Conservation (phyloP, 2,797 vertebrate genomes). For the Microcaecilia unicolor region DNA sequence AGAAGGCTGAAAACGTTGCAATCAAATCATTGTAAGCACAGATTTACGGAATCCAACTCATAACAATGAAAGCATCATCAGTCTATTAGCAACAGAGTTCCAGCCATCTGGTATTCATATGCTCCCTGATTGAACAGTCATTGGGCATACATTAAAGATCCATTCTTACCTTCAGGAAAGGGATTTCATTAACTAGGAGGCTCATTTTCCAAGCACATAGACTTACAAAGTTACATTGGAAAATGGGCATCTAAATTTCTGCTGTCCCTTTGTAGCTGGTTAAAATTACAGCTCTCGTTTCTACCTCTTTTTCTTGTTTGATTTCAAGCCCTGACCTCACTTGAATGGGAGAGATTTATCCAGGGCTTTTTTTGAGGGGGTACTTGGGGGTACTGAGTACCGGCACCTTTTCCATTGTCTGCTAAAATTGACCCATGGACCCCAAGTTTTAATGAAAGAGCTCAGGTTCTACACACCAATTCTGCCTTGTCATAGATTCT, state of each 20-base stretch:
- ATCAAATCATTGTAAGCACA: conserved; percentile 42
- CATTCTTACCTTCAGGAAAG: conserved; percentile 46
- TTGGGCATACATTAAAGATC: conserved; percentile 43
- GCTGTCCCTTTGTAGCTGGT: conserved; percentile 27
- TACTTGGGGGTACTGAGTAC: too few relatives aligned
- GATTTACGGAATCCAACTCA: conserved; percentile 47
- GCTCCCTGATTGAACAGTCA: conserved; percentile 30
- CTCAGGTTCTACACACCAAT: too few relatives aligned
- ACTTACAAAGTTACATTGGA: too few relatives aligned
- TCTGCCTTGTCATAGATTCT: too few relatives aligned
- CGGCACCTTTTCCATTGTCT: too few relatives aligned
- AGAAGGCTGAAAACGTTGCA: conserved; percentile 38
- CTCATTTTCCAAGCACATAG: too few relatives aligned
- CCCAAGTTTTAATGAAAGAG: too few relatives aligned
- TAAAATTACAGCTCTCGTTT: conserved; percentile 22
- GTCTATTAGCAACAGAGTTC: conserved; percentile 51
- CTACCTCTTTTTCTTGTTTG: conserved; percentile 2
- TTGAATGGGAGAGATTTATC: too few relatives aligned
- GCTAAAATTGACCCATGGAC: too few relatives aligned
- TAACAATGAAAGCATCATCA: conserved; percentile 56
- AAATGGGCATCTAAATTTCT: too few relatives aligned
- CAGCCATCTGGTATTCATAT: conserved; percentile 62
- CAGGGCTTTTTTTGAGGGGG: too few relatives aligned
- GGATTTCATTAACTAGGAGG: conserved; percentile 38
- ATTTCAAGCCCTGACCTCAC: conserved; percentile 5